A percentile compares a stretch with the other conserved stretches of the same genome.
Conservation (phyloP, 2,797 vertebrate species). For the Rhabdomys pumilio region DNA sequence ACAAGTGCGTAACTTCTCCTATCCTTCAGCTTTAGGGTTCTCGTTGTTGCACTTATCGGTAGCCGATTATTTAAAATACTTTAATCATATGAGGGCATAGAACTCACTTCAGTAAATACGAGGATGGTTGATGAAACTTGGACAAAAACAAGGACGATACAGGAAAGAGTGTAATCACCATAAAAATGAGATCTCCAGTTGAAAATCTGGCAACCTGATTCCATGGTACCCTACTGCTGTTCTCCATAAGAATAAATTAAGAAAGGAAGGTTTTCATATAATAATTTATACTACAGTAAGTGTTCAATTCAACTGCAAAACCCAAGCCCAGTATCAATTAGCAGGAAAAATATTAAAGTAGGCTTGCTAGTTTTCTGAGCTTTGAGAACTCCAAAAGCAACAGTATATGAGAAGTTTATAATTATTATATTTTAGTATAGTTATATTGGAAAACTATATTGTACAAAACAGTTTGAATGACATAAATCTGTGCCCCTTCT, state of each 20-base stretch:
- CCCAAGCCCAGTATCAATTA: neutral
- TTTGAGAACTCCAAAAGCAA: constrained; percentile 12
- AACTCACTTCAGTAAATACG: neutral
- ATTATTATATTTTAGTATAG: neutral
- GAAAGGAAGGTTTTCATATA: neutral
- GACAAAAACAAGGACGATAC: neutral
- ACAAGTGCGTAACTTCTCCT: neutral
- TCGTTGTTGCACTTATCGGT: neutral
- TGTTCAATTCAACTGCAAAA: neutral
- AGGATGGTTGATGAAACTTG: neutral
- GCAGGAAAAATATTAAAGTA: neutral
- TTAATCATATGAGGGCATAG: neutral
- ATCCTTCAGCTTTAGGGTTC: neutral
- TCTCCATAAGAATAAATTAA: neutral
- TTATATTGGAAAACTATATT: neutral
- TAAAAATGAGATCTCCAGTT: neutral
- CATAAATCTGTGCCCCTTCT: neutral
- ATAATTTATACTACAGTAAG: neutral
- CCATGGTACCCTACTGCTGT: neutral
- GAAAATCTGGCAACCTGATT: neutral
- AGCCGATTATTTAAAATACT: constrained; percentile 40
- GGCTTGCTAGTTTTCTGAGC: neutral
- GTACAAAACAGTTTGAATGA: neutral
- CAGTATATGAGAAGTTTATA: neutral
- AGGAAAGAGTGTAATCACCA: neutral